phyloP scores from a whole-genome alignment of 2,888 invertebrate genomes.

The Glyphotaelius pellucidus region DNA sequence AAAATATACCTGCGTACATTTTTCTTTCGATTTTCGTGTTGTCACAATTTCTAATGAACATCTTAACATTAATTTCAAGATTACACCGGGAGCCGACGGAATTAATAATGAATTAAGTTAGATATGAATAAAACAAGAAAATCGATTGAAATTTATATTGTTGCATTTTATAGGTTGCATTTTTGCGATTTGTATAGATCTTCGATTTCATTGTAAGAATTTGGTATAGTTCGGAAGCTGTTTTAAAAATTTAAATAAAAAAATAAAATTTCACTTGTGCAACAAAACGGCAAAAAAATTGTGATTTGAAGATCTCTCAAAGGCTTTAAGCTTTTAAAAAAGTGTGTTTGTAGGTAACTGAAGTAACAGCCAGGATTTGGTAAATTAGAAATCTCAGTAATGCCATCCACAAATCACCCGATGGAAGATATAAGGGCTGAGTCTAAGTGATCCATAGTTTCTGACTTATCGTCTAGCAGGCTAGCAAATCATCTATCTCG shows the following conservation, averaged over 20 bases:
- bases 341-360: no score
- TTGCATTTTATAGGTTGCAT: not conserved
- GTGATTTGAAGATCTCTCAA: no score
- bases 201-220: not conserved
- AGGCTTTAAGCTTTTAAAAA: no score
- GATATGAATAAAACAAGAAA: not conserved
- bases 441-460: not conserved
- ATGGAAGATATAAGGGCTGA: not conserved
- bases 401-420: not conserved
- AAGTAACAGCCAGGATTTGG: not conserved
- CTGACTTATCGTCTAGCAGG: conserved; percentile 2
- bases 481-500: not conserved
- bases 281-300: no score
- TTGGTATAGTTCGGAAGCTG: not conserved
- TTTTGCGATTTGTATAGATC: not conserved
- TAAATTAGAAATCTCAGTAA: not conserved
- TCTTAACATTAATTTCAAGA: no score
- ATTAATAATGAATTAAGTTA: no score
- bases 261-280: not conserved
- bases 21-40: no score
- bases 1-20: no score
- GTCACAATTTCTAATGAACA: no score
- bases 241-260: not conserved
- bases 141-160: not conserved
- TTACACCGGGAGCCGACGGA: no score